Base-by-base conservation (phyloP, 2,888 invertebrate species). In the Gnatocerus cornutus region DNA sequence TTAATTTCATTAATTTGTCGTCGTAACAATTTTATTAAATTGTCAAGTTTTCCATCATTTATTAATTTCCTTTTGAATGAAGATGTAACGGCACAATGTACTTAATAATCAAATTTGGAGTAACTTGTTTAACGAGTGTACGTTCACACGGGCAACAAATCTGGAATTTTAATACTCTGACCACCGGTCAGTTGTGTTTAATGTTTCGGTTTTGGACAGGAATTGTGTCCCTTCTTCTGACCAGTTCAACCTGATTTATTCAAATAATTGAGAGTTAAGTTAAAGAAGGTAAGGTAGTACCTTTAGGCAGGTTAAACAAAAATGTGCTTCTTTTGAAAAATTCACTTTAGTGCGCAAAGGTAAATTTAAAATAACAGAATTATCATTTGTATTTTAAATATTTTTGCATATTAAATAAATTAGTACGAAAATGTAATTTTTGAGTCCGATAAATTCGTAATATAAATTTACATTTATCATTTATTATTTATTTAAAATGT, bases 231-330 rank as follows among this genome's bases (percentile, higher is more conserved):
- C 7, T 37, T n/a, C 1, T 37, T 37, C 43, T n/a, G 43, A 43
- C 43, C 43, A 43, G 43, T 37, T 37, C 37, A n/a, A 37, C 37
- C 37, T 37, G 37, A 37, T 37, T 37, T 37, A 37, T 37, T 37
- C 37, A 37, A 8, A 37, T n/a, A n/a, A n/a, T 37, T 37, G 37
- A 5, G 37, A n/a, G 37, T 5, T 6, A n/a, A 37, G n/a, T 37
- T 37, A 2, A 7, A 37, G 7, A 37, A 37, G 37, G 37, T 37
- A n/a, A 30, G n/a, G 37, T 37, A n/a, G 37, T 37, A 2, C 37
- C 9, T 37, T n/a, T 6, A n/a, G n/a, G 37, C 8, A 37, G n/a
- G n/a, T 37, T n/a, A 37, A 7, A n/a, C 6, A 7, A n/a, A 37
- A 37, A 37, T 37, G 21, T 21, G 21, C 21, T 21, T 21, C 4